Evolutionary conservation across 2,888 invertebrate genomes (phyloP).

Genomic region (Corbicula japonica): DNA sequence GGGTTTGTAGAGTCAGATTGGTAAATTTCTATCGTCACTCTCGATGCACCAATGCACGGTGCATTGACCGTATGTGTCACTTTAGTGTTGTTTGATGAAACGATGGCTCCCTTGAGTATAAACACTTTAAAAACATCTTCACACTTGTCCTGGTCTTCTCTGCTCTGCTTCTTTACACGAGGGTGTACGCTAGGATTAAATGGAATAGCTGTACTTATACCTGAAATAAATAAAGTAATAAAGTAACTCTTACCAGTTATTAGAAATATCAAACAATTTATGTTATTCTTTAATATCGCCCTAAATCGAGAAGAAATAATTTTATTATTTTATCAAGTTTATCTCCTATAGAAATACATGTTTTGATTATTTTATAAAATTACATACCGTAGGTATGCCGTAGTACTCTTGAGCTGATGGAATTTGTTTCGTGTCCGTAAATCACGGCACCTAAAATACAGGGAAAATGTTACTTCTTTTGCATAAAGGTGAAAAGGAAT

Average conservation of each 20-base stretch:
- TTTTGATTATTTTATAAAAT: no score
- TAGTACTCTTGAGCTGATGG: slow-evolving; percentile 49
- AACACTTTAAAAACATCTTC: slow-evolving; percentile 50
- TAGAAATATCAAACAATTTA: no score
- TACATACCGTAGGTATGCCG: slow-evolving; percentile 57
- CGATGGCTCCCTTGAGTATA: slow-evolving; percentile 42
- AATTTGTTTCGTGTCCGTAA: slow-evolving; percentile 54
- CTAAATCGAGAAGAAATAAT: no score
- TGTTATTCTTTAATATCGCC: no score
- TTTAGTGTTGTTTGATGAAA: slow-evolving; percentile 36
- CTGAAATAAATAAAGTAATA: slow-evolving; percentile 19
- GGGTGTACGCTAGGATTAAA: slow-evolving; percentile 42
- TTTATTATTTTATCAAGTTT: no score
- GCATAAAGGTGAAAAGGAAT: not conserved
- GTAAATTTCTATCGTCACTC: slow-evolving; percentile 49
- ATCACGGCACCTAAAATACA: slow-evolving; percentile 60
- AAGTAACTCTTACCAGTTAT: no score
- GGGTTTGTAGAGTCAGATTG: slow-evolving; percentile 38
- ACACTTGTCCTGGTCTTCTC: slow-evolving; percentile 40
- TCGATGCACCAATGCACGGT: not conserved
- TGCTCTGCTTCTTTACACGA: not conserved
- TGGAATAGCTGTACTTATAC: slow-evolving; percentile 39
- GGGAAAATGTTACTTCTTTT: not conserved
- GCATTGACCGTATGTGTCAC: slow-evolving; percentile 33
- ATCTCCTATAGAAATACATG: not conserved